These are phyloP conservation scores for Danaus plexippus DNA, from an alignment of 1,140 invertebrate genomes.

Conservation along the genomic window DNA sequence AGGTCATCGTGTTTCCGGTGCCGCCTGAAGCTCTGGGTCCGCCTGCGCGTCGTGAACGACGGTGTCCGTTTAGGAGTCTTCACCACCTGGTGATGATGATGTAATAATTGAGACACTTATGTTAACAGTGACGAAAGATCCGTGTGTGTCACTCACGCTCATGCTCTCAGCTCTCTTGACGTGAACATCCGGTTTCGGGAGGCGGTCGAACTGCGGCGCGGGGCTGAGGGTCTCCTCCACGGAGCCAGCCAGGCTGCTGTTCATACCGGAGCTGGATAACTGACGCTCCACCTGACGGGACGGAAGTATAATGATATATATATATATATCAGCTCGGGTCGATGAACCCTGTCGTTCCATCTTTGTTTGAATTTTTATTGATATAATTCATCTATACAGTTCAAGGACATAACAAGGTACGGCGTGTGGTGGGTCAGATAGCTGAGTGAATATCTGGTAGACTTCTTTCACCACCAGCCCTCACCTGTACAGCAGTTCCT, in stretches of 20 bases:
- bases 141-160: constrained; percentile 75
- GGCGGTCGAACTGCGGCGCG: constrained; percentile 80
- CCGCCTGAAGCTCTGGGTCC: constrained; percentile 91
- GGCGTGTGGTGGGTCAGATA: too few species aligned
- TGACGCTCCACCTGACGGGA: constrained; percentile 42
- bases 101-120: neutral
- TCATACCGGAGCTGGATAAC: constrained; percentile 8
- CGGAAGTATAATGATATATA: too few species aligned
- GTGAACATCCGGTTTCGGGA: constrained; percentile 76
- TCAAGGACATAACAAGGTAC: neutral
- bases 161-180: constrained; percentile 91
- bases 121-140: too few species aligned
- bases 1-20: constrained; percentile 80
- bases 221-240: constrained; percentile 72
- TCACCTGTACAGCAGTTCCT: constrained; percentile 16
- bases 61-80: constrained; percentile 91
- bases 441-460: neutral
- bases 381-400: too few species aligned
- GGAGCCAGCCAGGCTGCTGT: constrained; percentile 9
- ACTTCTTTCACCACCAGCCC: neutral
- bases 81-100: constrained; percentile 37
- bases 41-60: constrained; percentile 92
- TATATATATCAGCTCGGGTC: too few species aligned
- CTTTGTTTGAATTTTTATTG: too few species aligned
- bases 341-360: too few species aligned